phyloP scores from a whole-genome alignment of 2,113 vertebrate genomes.

The Rallus limicola region DNA sequence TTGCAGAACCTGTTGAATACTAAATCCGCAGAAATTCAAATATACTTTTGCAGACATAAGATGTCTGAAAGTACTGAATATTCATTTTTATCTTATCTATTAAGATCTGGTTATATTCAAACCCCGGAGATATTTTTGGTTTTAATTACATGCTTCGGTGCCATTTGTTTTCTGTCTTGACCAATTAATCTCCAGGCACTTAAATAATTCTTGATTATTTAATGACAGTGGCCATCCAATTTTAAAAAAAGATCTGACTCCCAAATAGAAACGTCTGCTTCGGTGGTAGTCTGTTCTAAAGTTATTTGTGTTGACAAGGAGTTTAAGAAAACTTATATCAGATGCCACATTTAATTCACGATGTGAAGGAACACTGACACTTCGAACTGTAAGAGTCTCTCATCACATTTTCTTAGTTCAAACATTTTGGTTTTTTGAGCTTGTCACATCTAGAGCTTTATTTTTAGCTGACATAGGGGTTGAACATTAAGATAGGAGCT shows the following conservation, averaged over 20 bases:
- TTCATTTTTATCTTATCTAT: background rate
- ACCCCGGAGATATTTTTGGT: background rate
- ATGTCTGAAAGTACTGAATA: background rate
- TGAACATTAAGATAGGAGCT: background rate
- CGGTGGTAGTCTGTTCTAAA: background rate
- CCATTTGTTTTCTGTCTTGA: slow-evolving; percentile 26
- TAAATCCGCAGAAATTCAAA: background rate
- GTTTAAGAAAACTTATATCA: slow-evolving; percentile 40
- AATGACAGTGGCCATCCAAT: background rate
- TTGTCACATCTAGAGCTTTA: background rate
- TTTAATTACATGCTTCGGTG: background rate
- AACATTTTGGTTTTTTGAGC: background rate
- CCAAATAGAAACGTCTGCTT: background rate
- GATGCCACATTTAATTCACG: slow-evolving; percentile 43
- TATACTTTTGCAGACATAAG: background rate
- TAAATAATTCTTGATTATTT: slow-evolving; percentile 34
- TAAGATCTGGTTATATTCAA: background rate
- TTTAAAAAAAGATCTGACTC: slow-evolving; percentile 10
- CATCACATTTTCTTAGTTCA: background rate
- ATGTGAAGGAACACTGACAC: background rate
- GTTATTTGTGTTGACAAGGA: slow-evolving; percentile 57
- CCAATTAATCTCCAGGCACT: slow-evolving; percentile 23
- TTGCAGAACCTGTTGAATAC: slow-evolving; percentile 3
- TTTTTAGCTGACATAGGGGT: background rate
- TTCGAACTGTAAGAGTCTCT: slow-evolving; percentile 7